A percentile compares a stretch with the other conserved stretches of the same genome.
Evolutionary conservation across 2,797 vertebrate genomes (phyloP).

Genomic region (Serranus cabrilla): DNA sequence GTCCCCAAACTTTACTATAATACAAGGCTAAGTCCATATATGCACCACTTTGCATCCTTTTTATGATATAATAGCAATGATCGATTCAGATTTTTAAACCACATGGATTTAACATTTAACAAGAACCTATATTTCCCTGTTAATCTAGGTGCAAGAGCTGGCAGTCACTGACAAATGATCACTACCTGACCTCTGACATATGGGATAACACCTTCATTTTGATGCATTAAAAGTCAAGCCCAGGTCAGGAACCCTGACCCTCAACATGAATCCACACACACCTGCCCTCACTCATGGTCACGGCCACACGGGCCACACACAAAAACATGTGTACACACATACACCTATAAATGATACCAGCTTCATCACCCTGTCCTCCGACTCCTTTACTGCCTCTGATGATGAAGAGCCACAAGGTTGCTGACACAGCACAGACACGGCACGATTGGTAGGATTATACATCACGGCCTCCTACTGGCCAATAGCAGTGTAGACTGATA

Average conservation of each 20-base stretch:
- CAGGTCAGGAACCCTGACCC: constrained; percentile 42
- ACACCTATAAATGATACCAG: constrained; percentile 38
- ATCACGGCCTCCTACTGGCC: constrained; percentile 59
- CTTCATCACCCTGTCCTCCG: constrained; percentile 53
- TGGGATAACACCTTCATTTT: constrained; percentile 16
- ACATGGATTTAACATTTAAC: not conserved
- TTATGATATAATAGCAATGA: no score
- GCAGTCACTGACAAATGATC: constrained; percentile 18
- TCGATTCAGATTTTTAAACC: not conserved
- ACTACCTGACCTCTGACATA: constrained; percentile 16
- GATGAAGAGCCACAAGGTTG: constrained; percentile 72
- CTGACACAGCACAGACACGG: constrained; percentile 76
- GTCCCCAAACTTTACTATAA: not conserved
- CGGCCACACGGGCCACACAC: no score
- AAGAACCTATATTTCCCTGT: not conserved
- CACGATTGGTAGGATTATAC: constrained; percentile 78
- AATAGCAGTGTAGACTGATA: constrained; percentile 59
- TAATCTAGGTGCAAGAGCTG: not conserved
- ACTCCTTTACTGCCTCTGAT: constrained; percentile 60
- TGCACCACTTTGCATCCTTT: not conserved
- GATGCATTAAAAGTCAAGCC: constrained; percentile 38
- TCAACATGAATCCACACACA: constrained; percentile 22
- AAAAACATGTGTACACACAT: constrained; percentile 7
- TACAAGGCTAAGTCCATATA: not conserved
- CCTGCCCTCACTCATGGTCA: constrained; percentile 13